Base-by-base conservation (phyloP, 2,888 invertebrate species). In the Rhopalosiphum nymphaeae region DNA sequence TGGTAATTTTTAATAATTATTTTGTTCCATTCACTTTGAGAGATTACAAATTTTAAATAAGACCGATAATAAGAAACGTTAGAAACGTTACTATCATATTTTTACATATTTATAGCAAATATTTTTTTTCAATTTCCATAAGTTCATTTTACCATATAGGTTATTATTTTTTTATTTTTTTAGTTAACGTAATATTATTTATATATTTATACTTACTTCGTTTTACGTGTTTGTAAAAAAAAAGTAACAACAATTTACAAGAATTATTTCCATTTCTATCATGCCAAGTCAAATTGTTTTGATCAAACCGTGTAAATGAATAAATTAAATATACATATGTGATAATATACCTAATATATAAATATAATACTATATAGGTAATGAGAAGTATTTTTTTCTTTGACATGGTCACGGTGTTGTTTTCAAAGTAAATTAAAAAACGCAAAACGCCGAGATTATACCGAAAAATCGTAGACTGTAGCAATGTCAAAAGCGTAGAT, bases 61-160 rank as follows among this genome's bases (percentile, higher is more conserved):
- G 29, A 61, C 46, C 46, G 46, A 61, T 61, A 26, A 89, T 61
- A 44, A 61, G 61, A 61, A 44, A 89, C 36, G n/a, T 67, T 36
- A 16, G 53, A 21, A 53, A 53, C 53, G 5, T 67, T 36, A 36
- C 1, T 21, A 67, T 67, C n/a, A 67, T 67, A 67, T 67, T 67
- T n/a, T 67, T 78, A 91, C n/a, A 53, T 26, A 9, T 53, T 91
- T 36, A 36, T 67, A 53, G 53, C 53, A 36, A 84, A 78, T 25
- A 53, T 49, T n/a, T 86, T 91, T 85, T 92, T 67, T 92, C 67
- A 88, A 92, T 88, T 88, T 92, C 61, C 88, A 42, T 49, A 67
- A 42, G 49, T 0, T 67, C 49, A 92, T 88, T 53, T 49, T 46
- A 49, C 49, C 26, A 26, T 46, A 92, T 36, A 49, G 49, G 3